Conservation (phyloP, 2,888 invertebrate genomes). For the Apoda limacodes region DNA sequence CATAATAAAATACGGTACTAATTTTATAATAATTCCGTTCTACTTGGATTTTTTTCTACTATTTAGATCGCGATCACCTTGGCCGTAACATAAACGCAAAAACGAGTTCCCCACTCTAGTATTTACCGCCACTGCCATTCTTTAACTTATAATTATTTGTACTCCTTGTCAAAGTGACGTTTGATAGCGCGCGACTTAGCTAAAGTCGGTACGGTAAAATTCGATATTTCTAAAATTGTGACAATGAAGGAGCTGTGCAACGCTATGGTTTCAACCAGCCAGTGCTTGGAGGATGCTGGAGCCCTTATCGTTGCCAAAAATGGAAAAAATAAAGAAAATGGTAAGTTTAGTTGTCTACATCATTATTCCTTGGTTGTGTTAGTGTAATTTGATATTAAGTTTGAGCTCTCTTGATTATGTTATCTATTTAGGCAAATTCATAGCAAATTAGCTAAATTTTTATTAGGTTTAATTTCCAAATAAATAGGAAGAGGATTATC, state of each 20-base stretch:
- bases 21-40: too few species aligned
- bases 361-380: too few species aligned
- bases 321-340: conserved; percentile 40
- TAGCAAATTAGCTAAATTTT: too few species aligned
- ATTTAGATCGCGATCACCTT: conserved; percentile 40
- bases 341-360: conserved; percentile 39
- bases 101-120: conserved; percentile 35
- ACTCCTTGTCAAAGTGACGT: conserved; percentile 58
- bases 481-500: too few species aligned
- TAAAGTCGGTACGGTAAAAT: too few species aligned
- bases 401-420: too few species aligned
- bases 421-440: too few species aligned
- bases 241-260: conserved; percentile 59
- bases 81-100: conserved; percentile 31
- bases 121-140: conserved; percentile 36
- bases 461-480: too few species aligned
- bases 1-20: too few species aligned
- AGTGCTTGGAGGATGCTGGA: conserved; percentile 39
- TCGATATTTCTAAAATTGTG: too few species aligned
- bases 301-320: conserved; percentile 40
- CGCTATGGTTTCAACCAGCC: conserved; percentile 38
- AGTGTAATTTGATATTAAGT: too few species aligned
- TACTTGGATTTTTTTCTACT: too few species aligned
- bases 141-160: conserved; percentile 24
- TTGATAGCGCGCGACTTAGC: conserved; percentile 53